Evolutionary conservation across 2,113 vertebrate species (phyloP).

Genomic region (Mastomys natalensis): DNA sequence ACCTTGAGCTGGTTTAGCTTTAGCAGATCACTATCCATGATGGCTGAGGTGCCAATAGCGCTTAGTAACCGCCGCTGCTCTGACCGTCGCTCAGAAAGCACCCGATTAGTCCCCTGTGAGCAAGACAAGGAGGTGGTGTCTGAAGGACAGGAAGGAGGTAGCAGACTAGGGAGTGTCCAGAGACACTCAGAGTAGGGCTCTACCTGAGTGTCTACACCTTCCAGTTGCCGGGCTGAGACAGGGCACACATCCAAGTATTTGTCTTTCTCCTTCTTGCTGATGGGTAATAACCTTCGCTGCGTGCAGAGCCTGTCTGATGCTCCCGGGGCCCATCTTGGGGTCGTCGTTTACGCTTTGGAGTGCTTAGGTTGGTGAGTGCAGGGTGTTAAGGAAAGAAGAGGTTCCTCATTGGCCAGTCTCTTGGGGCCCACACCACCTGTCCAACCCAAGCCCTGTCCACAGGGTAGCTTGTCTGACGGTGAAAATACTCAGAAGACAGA

Average conservation of each 20-base stretch:
- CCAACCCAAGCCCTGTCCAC: background rate
- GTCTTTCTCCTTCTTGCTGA: constrained; percentile 96
- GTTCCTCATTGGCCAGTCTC: background rate
- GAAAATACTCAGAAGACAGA: background rate
- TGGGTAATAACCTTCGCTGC: constrained; percentile 96
- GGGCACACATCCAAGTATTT: constrained; percentile 94
- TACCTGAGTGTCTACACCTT: constrained; percentile 90
- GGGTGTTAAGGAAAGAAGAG: constrained; percentile 87
- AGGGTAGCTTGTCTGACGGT: background rate
- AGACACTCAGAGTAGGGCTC: background rate
- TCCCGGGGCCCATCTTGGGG: constrained; percentile 89
- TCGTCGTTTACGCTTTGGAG: constrained; percentile 92
- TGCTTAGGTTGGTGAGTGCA: constrained; percentile 94
- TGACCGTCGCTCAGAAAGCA: constrained; percentile 93
- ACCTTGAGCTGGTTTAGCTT: constrained; percentile 98
- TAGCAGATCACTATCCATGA: constrained; percentile 94
- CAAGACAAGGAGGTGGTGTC: background rate
- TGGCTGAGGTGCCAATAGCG: constrained; percentile 92
- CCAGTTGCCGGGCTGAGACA: constrained; percentile 89
- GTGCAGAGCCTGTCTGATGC: constrained; percentile 93
- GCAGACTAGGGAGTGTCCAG: background rate
- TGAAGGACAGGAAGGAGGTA: background rate
- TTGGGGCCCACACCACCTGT: background rate
- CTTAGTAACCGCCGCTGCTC: constrained; percentile 95
- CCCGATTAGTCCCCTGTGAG: constrained; percentile 91